Base-by-base conservation (phyloP, 2,113 vertebrate genomes). In the Dicaeum eximium region DNA sequence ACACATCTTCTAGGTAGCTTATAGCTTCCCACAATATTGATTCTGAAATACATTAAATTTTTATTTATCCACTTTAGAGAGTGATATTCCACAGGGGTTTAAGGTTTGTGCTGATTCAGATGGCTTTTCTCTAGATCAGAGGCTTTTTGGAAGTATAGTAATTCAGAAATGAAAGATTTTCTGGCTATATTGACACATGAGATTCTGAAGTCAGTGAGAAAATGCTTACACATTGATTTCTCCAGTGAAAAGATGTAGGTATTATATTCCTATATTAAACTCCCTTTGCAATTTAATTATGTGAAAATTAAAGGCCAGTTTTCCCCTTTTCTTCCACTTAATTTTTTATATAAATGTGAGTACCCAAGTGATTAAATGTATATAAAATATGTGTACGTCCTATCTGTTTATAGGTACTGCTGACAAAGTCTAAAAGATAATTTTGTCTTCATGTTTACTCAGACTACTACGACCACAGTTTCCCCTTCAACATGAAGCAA, bases 401-500 rank as follows among this genome's bases (percentile, higher is more conserved):
- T 56, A 7, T 51, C 47, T 79, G 8, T 23, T 86, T 37, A 73
- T 18, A 66, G 5, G 18, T 37, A 11, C 35, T 75, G 40, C 7
- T 64, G 33, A 35, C 14, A 64, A 80, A 57, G 4, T 1, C 3
- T 24, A 67, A 94, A 91, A 67, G 11, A 54, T 50, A 40, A 90
- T 56, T 78, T 91, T 1, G 19, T 56, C 35, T 81, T 92, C 9
- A 2, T 72, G 12, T 13, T 75, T 87, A 42, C 7, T 81, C 24
- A 69, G 70, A 61, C 2, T 67, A 28, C 2, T 15, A 56, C 0
- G 1, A 60, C 11, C 0, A 0, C 7, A 51, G 5, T 50, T 78
- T 80, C 15, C 12, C 18, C 10, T 82, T 89, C 19, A 79, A 57
- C 7, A 25, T 31, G 44, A 80, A 61, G 7, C 1, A 56, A 47